These are phyloP conservation scores for Vimba vimba DNA, from an alignment of 2,113 vertebrate genomes.

Conservation along the genomic window DNA sequence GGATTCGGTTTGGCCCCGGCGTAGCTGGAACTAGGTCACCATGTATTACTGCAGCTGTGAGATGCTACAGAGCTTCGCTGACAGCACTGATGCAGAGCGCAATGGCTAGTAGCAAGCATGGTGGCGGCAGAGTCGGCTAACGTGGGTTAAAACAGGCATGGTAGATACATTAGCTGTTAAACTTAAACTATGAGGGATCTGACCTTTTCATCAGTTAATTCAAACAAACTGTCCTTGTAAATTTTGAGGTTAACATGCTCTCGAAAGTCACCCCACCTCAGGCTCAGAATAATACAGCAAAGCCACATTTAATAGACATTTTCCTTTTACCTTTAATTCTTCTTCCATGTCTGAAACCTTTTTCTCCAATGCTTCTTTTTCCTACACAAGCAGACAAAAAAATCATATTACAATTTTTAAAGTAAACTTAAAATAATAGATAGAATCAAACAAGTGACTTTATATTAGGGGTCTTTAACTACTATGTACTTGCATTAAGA, in stretches of 20 bases:
- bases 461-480: too few species aligned
- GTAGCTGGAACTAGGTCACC: conserved; percentile 73
- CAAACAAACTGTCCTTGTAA: neutral
- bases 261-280: neutral
- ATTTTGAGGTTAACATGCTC: conserved; percentile 13
- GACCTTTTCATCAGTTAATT: neutral
- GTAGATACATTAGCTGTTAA: neutral
- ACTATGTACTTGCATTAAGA: too few species aligned
- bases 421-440: neutral
- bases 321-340: conserved; percentile 89
- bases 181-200: neutral
- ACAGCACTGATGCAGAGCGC: neutral
- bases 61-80: neutral
- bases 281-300: neutral
- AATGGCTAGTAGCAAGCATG: neutral
- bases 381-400: conserved; percentile 72
- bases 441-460: too few species aligned
- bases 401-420: neutral
- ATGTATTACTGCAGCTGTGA: conserved; percentile 56
- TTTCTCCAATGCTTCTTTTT: conserved; percentile 90
- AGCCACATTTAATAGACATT: neutral
- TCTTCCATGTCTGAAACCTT: conserved; percentile 97
- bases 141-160: neutral
- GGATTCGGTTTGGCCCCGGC: neutral
- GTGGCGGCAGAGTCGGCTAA: neutral